Base-by-base conservation (phyloP, 2,888 invertebrate species). In the Muschampia plurimacula region DNA sequence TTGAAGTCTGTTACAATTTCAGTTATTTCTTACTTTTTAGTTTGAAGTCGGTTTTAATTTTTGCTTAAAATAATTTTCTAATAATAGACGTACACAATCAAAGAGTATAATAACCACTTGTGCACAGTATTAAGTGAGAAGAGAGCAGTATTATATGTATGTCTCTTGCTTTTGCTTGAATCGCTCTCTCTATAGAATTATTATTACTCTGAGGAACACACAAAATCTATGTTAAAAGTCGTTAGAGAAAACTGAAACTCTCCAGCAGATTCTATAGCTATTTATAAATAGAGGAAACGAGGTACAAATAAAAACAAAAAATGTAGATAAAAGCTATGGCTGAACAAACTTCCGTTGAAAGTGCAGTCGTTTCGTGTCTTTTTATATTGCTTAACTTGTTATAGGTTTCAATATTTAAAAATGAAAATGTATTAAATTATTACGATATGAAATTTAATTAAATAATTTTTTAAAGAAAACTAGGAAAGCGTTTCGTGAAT, bases 271-370 rank as follows among this genome's bases (percentile, higher is more conserved):
- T 55, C 60, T 60, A 64, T 57, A 71, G 62, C 62, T 72, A 71
- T 71, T 66, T 71, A 66, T 71, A 71, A 72, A 72, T 72, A 67
- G 62, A 72, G 67, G 72, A 72, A 65, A 28, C 67, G 62, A 72
- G 65, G 68, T 36, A 65, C 59, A 70, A 73, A 68, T 66, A 62
- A 70, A 76, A 76, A 73, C 75, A 76, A 74, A 75, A 75, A 76
- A 78, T 72, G n/a, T 36, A 74, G 62, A 75, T 46, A 74, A 62
- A 75, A 74, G 75, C 72, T 76, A 75, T 73, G 75, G 72, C 70
- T 67, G 74, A 80, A 75, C 78, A 74, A 76, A 80, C 83, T 84
- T 86, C 86, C 86, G 84, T 77, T 82, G 64, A 76, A 80, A 72
- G 76, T 74, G 46, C 36, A 65, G 78, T 80, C 82, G 77, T 83